Evolutionary conservation across 2,888 invertebrate genomes (phyloP).

Genomic region (Sturmia bella): DNA sequence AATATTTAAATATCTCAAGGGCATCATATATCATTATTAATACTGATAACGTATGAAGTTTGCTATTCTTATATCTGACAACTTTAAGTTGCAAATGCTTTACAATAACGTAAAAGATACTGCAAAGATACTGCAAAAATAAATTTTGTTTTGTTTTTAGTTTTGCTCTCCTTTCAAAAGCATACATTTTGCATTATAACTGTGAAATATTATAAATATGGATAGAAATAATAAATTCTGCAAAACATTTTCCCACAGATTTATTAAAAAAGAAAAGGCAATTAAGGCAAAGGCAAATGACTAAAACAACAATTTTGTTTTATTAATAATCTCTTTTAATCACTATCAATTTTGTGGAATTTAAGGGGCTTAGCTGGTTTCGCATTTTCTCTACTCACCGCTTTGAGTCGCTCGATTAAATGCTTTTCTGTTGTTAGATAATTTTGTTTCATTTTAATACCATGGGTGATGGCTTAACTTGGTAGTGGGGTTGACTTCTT

Average conservation of each 20-base stretch:
- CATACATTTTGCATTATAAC: no score
- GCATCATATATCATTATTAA: conserved; percentile 52
- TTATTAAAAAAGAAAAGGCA: background rate
- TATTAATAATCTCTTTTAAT: conserved; percentile 48
- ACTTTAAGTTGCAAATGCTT: no score
- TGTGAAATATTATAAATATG: no score
- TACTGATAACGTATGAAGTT: conserved; percentile 6
- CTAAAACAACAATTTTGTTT: conserved; percentile 5
- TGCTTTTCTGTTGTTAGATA: background rate
- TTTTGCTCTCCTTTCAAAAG: no score
- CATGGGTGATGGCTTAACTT: background rate
- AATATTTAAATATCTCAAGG: conserved; percentile 29
- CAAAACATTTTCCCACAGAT: background rate
- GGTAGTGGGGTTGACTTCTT: background rate
- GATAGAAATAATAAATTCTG: conserved; percentile 1
- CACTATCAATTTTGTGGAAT: conserved; percentile 37
- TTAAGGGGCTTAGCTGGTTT: conserved; percentile 22
- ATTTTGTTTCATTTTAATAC: conserved; percentile 14
- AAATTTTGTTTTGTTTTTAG: no score
- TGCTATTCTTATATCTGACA: background rate
- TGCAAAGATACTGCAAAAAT: no score
- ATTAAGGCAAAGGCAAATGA: background rate
- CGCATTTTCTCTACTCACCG: background rate
- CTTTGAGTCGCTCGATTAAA: background rate
- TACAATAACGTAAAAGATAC: no score